Conservation (phyloP, 2,888 invertebrate genomes). For the Eupithecia dodoneata region DNA sequence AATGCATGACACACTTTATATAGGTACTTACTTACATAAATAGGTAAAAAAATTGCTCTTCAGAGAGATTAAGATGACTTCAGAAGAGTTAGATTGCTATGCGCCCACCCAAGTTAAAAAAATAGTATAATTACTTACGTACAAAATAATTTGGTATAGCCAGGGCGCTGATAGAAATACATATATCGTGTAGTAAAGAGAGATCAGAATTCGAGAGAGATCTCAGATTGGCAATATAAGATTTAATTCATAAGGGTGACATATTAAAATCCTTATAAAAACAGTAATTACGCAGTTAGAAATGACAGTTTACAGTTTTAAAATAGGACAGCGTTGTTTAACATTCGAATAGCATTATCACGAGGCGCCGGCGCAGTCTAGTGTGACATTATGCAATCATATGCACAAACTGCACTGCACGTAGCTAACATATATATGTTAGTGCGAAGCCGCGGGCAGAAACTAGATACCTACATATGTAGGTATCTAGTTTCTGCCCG, state of each 20-base stretch:
- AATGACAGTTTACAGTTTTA: conserved; percentile 4
- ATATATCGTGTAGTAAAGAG: too few species aligned
- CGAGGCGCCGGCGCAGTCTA: conserved; percentile 35
- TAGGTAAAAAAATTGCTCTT: background rate
- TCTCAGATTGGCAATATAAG: too few species aligned
- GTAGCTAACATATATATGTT: conserved; percentile 9
- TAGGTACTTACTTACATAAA: too few species aligned
- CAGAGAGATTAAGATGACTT: too few species aligned
- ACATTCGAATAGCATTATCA: conserved; percentile 23
- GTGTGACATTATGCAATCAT: conserved; percentile 43
- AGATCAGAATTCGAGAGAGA: too few species aligned
- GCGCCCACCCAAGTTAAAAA: background rate
- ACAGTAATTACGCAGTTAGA: background rate
- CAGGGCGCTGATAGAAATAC: too few species aligned
- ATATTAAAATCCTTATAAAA: too few species aligned
- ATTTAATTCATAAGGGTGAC: too few species aligned
- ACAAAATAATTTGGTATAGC: background rate
- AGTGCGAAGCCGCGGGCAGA: too few species aligned
- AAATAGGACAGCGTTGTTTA: conserved; percentile 20
- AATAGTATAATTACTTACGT: background rate
- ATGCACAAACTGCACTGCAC: conserved; percentile 27
- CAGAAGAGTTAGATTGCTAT: background rate
- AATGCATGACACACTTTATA: too few species aligned
- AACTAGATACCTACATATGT: too few species aligned
- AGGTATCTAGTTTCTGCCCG: too few species aligned